phyloP scores from a whole-genome alignment of 2,113 vertebrate genomes.

The Lophius piscatorius region DNA sequence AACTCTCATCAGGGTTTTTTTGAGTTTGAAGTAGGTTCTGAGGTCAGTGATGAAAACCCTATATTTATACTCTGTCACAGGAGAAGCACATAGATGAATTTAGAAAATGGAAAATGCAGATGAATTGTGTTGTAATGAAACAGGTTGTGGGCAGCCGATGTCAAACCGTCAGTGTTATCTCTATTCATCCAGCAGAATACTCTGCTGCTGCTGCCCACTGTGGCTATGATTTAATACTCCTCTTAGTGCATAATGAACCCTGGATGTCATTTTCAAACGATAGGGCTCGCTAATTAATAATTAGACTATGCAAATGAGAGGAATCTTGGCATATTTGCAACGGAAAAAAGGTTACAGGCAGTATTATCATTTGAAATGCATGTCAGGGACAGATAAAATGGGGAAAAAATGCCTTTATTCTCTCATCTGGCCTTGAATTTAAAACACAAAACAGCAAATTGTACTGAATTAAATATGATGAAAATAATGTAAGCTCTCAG shows the following conservation, averaged over 20 bases:
- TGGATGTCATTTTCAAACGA: constrained; percentile 5
- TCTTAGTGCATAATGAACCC: constrained; percentile 8
- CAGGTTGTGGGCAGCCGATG: neutral
- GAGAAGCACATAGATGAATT: no score
- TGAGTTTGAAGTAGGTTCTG: no score
- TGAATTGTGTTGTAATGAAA: no score
- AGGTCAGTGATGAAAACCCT: no score
- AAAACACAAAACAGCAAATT: constrained; percentile 3
- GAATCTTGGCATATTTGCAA: neutral
- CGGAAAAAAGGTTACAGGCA: constrained; percentile 27
- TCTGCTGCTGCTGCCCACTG: neutral
- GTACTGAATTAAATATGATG: constrained; percentile 20
- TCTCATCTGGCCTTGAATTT: constrained; percentile 39
- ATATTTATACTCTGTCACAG: no score
- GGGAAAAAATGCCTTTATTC: constrained; percentile 33
- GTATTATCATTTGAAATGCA: constrained; percentile 22
- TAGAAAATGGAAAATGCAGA: no score
- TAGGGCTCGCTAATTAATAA: constrained; percentile 18
- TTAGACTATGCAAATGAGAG: constrained; percentile 13
- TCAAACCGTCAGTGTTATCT: neutral
- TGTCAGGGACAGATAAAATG: constrained; percentile 31
- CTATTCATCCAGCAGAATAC: neutral
- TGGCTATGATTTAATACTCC: constrained; percentile 8
- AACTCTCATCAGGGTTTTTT: no score
- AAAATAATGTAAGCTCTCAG: constrained; percentile 3